Percentiles rank a stretch among this genome's conserved stretches.
Evolutionary conservation across 1,140 invertebrate genomes (phyloP).

Genomic region (Hycleus phaleratus): DNA sequence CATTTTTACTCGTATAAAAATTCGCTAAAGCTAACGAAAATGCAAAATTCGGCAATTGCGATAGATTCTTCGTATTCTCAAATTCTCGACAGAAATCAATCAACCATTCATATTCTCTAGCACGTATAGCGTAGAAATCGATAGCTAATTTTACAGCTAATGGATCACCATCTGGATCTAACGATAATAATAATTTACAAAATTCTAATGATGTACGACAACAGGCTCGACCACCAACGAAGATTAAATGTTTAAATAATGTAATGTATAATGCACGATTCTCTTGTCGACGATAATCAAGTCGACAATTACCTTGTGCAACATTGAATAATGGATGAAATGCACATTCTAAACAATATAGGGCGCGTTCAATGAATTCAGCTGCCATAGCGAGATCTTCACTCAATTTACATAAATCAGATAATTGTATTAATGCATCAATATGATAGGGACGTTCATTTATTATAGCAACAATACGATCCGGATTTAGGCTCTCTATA

Average conservation of each 20-base stretch:
- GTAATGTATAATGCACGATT: slow-evolving; percentile 80
- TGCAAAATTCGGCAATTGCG: slow-evolving; percentile 80
- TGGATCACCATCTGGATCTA: slow-evolving; percentile 81
- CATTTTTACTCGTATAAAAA: slow-evolving; percentile 45
- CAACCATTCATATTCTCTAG: slow-evolving; percentile 77
- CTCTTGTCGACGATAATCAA: slow-evolving; percentile 76
- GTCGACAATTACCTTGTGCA: slow-evolving; percentile 61
- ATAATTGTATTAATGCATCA: slow-evolving; percentile 77
- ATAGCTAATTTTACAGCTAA: slow-evolving; percentile 72
- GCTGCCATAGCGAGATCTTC: slow-evolving; percentile 75
- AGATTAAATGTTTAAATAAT: slow-evolving; percentile 76
- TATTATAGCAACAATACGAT: slow-evolving; percentile 74
- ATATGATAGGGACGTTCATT: slow-evolving; percentile 73
- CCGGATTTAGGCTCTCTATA: slow-evolving; percentile 71
- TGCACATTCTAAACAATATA: slow-evolving; percentile 68
- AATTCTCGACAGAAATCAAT: slow-evolving; percentile 61
- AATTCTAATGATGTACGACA: slow-evolving; percentile 75
- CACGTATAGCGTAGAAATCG: slow-evolving; percentile 79
- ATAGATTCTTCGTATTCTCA: slow-evolving; percentile 61
- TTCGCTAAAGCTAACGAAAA: slow-evolving; percentile 76
- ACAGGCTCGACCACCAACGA: slow-evolving; percentile 72
- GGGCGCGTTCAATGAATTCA: slow-evolving; percentile 68
- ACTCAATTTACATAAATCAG: slow-evolving; percentile 70
- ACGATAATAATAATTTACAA: slow-evolving; percentile 64
- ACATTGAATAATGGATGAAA: slow-evolving; percentile 78